Conservation (phyloP, 2,113 vertebrate species). For the Lipotes vexillifer region DNA sequence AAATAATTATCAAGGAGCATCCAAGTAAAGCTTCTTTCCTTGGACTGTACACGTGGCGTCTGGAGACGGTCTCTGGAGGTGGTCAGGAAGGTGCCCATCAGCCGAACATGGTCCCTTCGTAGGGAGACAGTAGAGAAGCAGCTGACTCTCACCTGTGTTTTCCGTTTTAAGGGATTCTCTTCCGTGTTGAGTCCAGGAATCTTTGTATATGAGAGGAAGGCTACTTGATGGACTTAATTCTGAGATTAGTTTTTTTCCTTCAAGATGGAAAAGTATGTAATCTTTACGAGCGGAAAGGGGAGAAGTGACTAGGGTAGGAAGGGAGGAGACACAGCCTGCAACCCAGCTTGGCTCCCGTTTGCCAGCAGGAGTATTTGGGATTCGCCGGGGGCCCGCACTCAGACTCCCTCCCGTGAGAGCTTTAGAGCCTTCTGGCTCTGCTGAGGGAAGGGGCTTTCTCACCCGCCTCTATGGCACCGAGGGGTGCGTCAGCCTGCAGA, state of each 20-base stretch:
- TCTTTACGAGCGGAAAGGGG: constrained; percentile 69
- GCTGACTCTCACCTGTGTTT: constrained; percentile 56
- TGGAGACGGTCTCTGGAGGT: constrained; percentile 68
- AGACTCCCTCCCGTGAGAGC: constrained; percentile 51
- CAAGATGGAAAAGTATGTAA: constrained; percentile 66
- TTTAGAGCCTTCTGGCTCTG: constrained; percentile 55
- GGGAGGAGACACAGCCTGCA: constrained; percentile 44
- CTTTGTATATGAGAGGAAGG: constrained; percentile 62
- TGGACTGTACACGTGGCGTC: constrained; percentile 65
- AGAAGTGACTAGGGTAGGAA: constrained; percentile 17
- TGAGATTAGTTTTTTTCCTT: constrained; percentile 68
- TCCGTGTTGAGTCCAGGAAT: constrained; percentile 68
- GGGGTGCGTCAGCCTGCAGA: constrained; percentile 60
- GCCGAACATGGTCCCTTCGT: constrained; percentile 37
- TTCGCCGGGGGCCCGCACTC: constrained; percentile 55
- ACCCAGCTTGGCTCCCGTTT: constrained; percentile 30
- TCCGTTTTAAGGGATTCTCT: constrained; percentile 48
- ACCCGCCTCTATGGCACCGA: constrained; percentile 70
- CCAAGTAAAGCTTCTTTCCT: constrained; percentile 55
- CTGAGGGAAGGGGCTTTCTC: constrained; percentile 62
- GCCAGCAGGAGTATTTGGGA: constrained; percentile 60
- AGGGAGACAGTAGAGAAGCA: constrained; percentile 57
- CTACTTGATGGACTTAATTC: constrained; percentile 71
- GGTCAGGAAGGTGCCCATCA: constrained; percentile 62
- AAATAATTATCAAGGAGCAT: constrained; percentile 12